Base-by-base conservation (phyloP, 2,113 vertebrate species). In the Phrynosoma platyrhinos region DNA sequence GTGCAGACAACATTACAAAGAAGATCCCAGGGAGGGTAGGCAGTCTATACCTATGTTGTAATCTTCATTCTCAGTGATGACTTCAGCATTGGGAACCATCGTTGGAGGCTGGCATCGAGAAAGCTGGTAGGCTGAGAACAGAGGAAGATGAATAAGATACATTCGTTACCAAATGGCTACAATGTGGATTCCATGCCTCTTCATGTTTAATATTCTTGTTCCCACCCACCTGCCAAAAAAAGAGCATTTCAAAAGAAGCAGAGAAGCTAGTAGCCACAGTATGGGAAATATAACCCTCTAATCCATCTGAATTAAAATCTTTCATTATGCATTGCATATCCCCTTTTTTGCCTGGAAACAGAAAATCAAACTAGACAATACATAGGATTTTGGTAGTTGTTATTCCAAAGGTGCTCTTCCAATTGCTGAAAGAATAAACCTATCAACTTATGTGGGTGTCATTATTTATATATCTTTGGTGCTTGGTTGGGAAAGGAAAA, bases 41-140 rank as follows among this genome's bases (percentile, higher is more conserved):
- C 0, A 82, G 1, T 74, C 6, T 18, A 32, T 97, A 99, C 98
- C 98, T 79, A 99, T 99, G 96, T 98, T 98, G 90, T 99, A 99
- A 87, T 99, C 98, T 87, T 99, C 98, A 13, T 97, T 99, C 91
- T 98, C 99, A 3, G 98, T 98, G 93, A 99, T 91, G 87, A 99
- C 98, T 95, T 99, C 99, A 0, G 98, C 98, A 0, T 99, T 99
- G 53, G 98, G 98, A 8, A 99, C 97, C 77, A 99, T 95, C 90
- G 98, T 97, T 0, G 99, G 99, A 13, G 98, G 98, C 72, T 98
- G 97, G 89, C 98, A 99, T 79, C 97, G 97, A 96, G 98, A 98
- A 79, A 99, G 98, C 84, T 98, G 98, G 95, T 98, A 99, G 62
- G 98, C 99, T 99, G 95, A 9, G 93, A 83, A 87, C 74, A 84